Base-by-base conservation (phyloP, 2,888 invertebrate genomes). In the Ophonus ardosiacus region DNA sequence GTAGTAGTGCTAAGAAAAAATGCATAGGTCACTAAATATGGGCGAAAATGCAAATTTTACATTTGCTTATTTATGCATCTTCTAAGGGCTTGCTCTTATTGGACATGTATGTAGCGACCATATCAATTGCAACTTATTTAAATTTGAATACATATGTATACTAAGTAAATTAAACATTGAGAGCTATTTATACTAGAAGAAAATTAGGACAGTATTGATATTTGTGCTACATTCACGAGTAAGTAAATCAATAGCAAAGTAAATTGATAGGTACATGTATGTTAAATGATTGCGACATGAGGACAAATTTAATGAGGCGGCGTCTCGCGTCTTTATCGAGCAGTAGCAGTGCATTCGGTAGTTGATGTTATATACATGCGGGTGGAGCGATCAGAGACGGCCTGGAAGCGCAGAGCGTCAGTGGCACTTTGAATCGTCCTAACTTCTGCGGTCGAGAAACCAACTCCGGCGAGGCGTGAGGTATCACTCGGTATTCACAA, bases 401-500 rank as follows among this genome's bases (percentile, higher is more conserved):
- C 13, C 4, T 38, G 31, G 40, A 8, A 4, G n/a, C 40, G 17
- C 13, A 51, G 51, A 56, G 76, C 78, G 57, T 6, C 76, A 24
- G 17, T 13, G 76, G 24, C 21, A 51, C 76, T 76, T 71, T 71
- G 71, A 71, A 40, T 71, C 71, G 71, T 71, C 71, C 40, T 71
- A 71, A 71, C 71, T 71, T 71, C 71, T 71, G 71, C 71, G 71
- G 71, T 24, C 71, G 71, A 38, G 71, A 71, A 40, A 31, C 17
- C 71, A 71, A 71, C 71, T 71, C 71, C 71, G 38, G 43, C 71
- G 71, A 40, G 71, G 71, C 71, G 76, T 76, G 40, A 71, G 83
- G 81, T 76, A 76, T 82, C 82, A 85, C 84, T 85, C 84, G 85
- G 82, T 85, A 86, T 85, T 81, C 86, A 82, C 84, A 82, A 63